Conservation (phyloP, 1,140 invertebrate genomes). For the Notospermus geniculatus region DNA sequence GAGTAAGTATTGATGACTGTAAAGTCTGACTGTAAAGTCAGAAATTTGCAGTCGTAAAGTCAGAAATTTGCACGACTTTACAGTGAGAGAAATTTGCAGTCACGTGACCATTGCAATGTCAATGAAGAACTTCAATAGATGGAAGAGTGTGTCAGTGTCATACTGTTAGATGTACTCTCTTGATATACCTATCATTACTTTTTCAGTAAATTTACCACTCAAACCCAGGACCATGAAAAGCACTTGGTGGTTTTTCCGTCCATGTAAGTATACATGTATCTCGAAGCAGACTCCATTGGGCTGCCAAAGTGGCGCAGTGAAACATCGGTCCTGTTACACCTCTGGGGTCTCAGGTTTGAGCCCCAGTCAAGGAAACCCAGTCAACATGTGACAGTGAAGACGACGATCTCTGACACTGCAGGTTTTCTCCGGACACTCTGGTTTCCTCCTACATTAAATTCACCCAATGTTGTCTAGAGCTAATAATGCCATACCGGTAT, state of each 20-base stretch:
- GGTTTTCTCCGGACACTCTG: background rate
- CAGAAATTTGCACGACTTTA: too few relatives aligned
- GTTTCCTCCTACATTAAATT: background rate
- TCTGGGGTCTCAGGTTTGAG: too few relatives aligned
- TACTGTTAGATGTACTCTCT: background rate
- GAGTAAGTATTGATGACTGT: slow-evolving; percentile 48
- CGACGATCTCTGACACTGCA: too few relatives aligned
- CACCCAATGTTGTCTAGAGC: too few relatives aligned
- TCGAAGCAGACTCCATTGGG: too few relatives aligned
- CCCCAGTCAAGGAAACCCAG: too few relatives aligned
- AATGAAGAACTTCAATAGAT: too few relatives aligned
- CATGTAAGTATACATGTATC: slow-evolving; percentile 54
- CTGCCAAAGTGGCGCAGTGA: background rate
- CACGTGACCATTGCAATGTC: too few relatives aligned
- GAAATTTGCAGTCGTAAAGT: background rate
- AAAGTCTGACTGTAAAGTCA: background rate
- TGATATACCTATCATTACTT: slow-evolving; percentile 17
- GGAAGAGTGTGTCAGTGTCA: background rate
- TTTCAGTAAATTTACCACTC: slow-evolving; percentile 49
- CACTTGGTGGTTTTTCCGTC: slow-evolving; percentile 55
- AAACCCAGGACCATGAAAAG: slow-evolving; percentile 52
- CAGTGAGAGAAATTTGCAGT: too few relatives aligned
- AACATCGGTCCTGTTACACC: too few relatives aligned
- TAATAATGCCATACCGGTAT: too few relatives aligned
- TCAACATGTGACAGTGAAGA: too few relatives aligned